Evolutionary conservation across 1,140 invertebrate genomes (phyloP).

Genomic region (Tigriopus japonicus): DNA sequence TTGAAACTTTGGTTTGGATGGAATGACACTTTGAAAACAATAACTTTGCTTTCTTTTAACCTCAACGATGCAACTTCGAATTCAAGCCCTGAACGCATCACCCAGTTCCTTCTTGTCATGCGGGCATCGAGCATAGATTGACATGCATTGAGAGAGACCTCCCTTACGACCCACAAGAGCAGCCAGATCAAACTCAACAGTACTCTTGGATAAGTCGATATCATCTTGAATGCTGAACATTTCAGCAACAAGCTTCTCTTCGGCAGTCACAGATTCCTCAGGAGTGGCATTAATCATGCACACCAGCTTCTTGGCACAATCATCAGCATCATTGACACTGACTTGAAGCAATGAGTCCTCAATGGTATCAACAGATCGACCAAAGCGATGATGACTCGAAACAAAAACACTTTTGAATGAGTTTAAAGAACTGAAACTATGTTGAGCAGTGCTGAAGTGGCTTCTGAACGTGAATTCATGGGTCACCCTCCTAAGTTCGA

Average conservation of each 20-base stretch:
- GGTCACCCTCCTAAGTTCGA: too few species aligned
- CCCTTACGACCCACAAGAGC: background rate
- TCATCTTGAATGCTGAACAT: background rate
- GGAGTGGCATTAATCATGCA: background rate
- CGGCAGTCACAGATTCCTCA: background rate
- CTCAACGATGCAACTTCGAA: too few species aligned
- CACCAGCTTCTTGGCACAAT: constrained; percentile 6
- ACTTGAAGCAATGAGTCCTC: background rate
- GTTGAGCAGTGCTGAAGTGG: too few species aligned
- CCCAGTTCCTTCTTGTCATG: too few species aligned
- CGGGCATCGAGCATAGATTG: constrained; percentile 3
- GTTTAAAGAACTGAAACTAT: too few species aligned
- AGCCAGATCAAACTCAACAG: constrained; percentile 10
- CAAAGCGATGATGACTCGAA: background rate
- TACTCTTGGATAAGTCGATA: background rate
- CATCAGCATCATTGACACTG: background rate
- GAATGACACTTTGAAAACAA: too few species aligned
- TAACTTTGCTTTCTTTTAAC: too few species aligned
- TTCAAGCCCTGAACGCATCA: too few species aligned
- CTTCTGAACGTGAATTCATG: too few species aligned
- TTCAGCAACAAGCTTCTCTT: background rate
- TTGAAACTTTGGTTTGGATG: too few species aligned
- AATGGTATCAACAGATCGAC: background rate
- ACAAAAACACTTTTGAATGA: too few species aligned
- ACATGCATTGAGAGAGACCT: background rate